A percentile compares a stretch with the other conserved stretches of the same genome.
Evolutionary conservation across 2,113 vertebrate species (phyloP).

Genomic region (Sinocyclocheilus anophthalmus): DNA sequence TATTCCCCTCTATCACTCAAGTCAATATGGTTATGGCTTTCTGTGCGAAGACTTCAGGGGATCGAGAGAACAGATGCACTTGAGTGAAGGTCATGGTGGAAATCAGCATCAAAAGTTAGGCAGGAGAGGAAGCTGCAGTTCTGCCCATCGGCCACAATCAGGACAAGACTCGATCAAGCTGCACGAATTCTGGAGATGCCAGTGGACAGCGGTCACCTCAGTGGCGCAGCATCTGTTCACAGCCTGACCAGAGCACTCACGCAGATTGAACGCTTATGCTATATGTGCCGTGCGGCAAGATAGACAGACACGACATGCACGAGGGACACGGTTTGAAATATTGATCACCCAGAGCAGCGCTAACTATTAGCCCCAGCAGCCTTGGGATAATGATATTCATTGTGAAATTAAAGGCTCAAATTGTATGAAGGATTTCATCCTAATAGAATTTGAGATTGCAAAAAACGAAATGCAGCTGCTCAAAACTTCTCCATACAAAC

Average conservation of each 20-base stretch:
- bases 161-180: conserved; percentile 40
- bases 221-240: conserved; percentile 41
- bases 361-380: conserved; percentile 50
- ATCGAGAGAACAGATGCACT: conserved; percentile 7
- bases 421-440: conserved; percentile 47
- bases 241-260: conserved; percentile 1
- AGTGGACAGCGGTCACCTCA: conserved; percentile 33
- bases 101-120: background rate
- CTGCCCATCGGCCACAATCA: conserved; percentile 45
- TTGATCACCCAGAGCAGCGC: conserved; percentile 44
- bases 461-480: conserved; percentile 39
- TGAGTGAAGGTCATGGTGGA: conserved; percentile 25
- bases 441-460: conserved; percentile 54
- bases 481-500: background rate
- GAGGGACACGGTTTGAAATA: conserved; percentile 36
- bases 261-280: conserved; percentile 13
- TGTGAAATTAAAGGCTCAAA: conserved; percentile 34
- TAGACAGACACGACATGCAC: background rate
- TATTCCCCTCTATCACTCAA: conserved; percentile 38
- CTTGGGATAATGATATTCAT: conserved; percentile 53
- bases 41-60: conserved; percentile 6
- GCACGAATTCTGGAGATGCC: conserved; percentile 18
- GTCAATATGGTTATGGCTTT: conserved; percentile 35
- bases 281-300: conserved; percentile 3
- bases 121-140: background rate